Percentiles rank a stretch among this genome's conserved stretches.
Evolutionary conservation across 2,888 invertebrate genomes (phyloP).

Genomic region (Synergus laeviventris): DNA sequence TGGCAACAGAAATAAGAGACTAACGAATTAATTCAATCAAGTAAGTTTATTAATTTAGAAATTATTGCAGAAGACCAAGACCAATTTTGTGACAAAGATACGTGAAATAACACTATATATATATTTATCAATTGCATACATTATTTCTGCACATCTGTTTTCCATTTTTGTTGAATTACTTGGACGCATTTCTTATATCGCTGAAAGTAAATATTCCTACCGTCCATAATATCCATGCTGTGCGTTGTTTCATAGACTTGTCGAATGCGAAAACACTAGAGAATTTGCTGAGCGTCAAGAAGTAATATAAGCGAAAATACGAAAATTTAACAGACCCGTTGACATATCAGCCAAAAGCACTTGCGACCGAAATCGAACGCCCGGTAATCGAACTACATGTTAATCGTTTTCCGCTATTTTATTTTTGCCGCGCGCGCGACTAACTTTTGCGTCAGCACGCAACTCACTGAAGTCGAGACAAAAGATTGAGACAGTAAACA

Average conservation of each 20-base stretch:
- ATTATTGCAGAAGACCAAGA: no score
- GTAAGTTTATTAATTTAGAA: no score
- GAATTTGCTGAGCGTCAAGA: neutral
- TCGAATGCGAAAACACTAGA: neutral
- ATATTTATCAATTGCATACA: no score
- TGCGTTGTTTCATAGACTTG: neutral
- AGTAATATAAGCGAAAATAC: neutral
- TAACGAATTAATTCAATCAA: no score
- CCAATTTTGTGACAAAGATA: no score
- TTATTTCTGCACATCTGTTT: no score
- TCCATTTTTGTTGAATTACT: neutral
- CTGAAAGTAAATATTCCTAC: neutral
- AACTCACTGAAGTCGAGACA: conserved; percentile 22
- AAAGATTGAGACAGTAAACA: neutral
- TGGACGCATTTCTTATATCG: no score
- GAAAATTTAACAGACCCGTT: neutral
- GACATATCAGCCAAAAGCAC: neutral
- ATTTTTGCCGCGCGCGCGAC: no score
- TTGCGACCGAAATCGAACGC: conserved; percentile 8
- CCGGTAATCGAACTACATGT: neutral
- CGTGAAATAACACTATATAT: no score
- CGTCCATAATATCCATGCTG: neutral
- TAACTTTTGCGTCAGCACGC: conserved; percentile 12
- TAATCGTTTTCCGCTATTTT: no score
- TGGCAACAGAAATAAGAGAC: no score